Evolutionary conservation across 2,113 vertebrate genomes (phyloP).

Genomic region (Alosa alosa): DNA sequence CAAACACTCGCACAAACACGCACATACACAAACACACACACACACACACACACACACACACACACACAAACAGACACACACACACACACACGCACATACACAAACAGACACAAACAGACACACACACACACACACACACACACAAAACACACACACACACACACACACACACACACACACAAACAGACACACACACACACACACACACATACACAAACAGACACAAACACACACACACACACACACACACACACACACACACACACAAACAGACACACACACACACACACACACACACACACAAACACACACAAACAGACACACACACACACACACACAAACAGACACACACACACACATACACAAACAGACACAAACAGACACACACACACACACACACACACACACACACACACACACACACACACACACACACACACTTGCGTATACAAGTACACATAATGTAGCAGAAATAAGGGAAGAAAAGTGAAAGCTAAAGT

Average conservation of each 20-base stretch:
- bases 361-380: too few species aligned
- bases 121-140: background rate
- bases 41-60: background rate
- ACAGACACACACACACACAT: background rate
- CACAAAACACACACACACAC: background rate
- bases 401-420: background rate
- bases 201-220: too few species aligned
- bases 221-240: background rate
- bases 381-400: too few species aligned
- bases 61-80: background rate
- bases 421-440: background rate
- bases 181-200: background rate
- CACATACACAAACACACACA: background rate
- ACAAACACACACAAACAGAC: background rate
- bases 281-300: background rate
- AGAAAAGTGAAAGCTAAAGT: background rate
- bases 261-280: background rate
- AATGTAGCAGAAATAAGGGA: background rate
- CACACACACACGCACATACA: background rate
- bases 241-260: background rate
- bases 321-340: too few species aligned
- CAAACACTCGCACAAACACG: too few species aligned
- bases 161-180: too few species aligned
- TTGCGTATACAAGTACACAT: too few species aligned
- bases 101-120: background rate